Evolutionary conservation across 2,888 invertebrate species (phyloP).

Genomic region (Eulithis prunata): DNA sequence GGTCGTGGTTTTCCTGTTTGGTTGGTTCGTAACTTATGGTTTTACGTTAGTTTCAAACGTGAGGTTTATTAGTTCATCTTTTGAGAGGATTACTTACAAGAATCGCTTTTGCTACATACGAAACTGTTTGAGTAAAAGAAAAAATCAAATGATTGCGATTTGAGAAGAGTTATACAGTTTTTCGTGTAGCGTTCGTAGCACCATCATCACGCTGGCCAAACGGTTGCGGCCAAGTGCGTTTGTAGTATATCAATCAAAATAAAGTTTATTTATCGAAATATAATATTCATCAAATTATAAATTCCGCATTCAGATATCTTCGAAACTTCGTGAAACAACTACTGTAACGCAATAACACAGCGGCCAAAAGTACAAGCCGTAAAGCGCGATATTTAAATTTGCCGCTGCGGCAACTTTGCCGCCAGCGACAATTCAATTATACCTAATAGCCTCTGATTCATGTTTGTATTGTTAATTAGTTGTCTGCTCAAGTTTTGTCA

Average conservation of each 20-base stretch:
- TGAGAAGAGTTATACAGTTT: too few species aligned
- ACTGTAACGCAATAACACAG: constrained; percentile 54
- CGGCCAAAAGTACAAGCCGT: constrained; percentile 65
- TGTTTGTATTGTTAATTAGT: constrained; percentile 85
- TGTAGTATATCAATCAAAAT: neutral
- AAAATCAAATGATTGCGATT: too few species aligned
- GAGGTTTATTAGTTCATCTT: constrained; percentile 23
- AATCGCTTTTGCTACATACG: neutral
- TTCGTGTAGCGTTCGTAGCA: too few species aligned
- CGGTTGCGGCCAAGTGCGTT: too few species aligned
- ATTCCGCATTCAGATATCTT: constrained; percentile 30
- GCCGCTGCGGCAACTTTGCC: constrained; percentile 75
- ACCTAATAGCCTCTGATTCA: constrained; percentile 84
- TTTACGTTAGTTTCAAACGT: constrained; percentile 37
- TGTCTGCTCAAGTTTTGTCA: constrained; percentile 82
- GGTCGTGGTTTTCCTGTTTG: constrained; percentile 56
- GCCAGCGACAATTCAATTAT: constrained; percentile 82
- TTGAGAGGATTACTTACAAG: constrained; percentile 14
- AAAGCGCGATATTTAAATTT: constrained; percentile 81
- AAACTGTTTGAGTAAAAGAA: too few species aligned
- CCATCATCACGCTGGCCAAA: too few species aligned
- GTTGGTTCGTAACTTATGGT: constrained; percentile 41
- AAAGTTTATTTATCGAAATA: neutral
- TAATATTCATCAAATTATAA: constrained; percentile 12
- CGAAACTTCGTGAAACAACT: constrained; percentile 42